Percentiles rank a stretch among this genome's conserved stretches.
phyloP scores from a whole-genome alignment of 2,113 vertebrate species.

The Panthera uncia region DNA sequence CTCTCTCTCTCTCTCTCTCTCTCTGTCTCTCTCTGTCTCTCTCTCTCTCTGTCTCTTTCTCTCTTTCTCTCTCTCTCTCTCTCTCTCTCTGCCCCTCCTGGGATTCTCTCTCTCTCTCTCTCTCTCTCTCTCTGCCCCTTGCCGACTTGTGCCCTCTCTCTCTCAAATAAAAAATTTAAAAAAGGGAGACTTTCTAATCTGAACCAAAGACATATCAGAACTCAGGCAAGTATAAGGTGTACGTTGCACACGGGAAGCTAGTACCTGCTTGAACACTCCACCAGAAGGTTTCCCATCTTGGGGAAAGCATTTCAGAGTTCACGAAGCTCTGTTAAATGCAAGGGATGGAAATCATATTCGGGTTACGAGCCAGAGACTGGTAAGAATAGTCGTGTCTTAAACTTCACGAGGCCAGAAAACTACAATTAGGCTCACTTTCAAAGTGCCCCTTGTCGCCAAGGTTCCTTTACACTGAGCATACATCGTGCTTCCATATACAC shows the following conservation, averaged over 20 bases:
- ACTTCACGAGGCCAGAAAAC: background rate
- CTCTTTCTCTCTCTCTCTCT: no score
- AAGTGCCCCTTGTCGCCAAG: background rate
- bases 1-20: no score
- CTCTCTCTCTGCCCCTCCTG: no score
- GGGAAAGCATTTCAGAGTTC: background rate
- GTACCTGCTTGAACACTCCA: background rate
- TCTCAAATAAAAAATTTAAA: no score
- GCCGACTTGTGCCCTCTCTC: no score
- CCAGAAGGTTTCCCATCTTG: background rate
- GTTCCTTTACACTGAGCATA: background rate
- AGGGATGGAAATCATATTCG: background rate
- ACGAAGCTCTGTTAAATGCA: background rate
- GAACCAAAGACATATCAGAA: background rate
- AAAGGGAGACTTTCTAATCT: background rate
- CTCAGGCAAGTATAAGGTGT: background rate
- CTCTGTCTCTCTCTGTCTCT: no score
- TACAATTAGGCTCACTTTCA: background rate
- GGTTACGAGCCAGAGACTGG: background rate
- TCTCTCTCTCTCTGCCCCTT: no score
- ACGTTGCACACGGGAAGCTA: background rate
- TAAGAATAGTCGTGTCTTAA: background rate
- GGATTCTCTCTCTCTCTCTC: no score
- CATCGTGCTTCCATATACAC: background rate
- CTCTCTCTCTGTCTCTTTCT: no score